phyloP scores from a whole-genome alignment of 2,797 vertebrate species.

The Myotis pilosus region DNA sequence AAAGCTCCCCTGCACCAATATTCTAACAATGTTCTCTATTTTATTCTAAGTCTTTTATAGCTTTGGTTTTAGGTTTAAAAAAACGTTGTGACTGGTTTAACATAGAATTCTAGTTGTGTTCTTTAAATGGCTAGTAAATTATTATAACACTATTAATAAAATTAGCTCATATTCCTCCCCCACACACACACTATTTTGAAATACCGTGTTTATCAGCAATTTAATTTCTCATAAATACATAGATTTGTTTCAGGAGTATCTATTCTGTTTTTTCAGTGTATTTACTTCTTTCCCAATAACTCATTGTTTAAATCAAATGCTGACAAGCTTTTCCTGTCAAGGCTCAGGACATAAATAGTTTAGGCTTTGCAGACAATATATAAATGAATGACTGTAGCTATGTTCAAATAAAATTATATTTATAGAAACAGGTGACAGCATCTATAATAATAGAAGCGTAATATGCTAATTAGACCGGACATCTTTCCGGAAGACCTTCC shows the following conservation, averaged over 20 bases:
- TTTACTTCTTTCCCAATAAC: background rate
- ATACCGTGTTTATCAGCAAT: background rate
- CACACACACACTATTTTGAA: background rate
- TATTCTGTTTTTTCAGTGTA: background rate
- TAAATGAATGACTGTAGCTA: background rate
- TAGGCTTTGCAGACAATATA: background rate
- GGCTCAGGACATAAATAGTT: background rate
- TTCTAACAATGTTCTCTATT: constrained; percentile 35
- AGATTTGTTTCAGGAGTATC: background rate
- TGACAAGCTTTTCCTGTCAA: background rate
- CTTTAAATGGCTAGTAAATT: background rate
- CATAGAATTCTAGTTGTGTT: background rate
- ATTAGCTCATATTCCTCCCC: background rate
- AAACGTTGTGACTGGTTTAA: background rate
- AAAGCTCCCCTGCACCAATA: background rate
- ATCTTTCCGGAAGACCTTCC: too few relatives aligned
- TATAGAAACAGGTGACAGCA: background rate
- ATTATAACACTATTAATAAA: background rate
- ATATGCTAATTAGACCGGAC: too few relatives aligned
- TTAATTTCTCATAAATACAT: background rate
- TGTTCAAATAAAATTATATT: background rate
- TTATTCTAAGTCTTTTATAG: constrained; percentile 29
- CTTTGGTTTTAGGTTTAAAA: background rate
- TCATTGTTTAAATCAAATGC: background rate
- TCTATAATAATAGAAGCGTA: too few relatives aligned